Conservation (phyloP, 2,888 invertebrate species). For the Aquatica leii region DNA sequence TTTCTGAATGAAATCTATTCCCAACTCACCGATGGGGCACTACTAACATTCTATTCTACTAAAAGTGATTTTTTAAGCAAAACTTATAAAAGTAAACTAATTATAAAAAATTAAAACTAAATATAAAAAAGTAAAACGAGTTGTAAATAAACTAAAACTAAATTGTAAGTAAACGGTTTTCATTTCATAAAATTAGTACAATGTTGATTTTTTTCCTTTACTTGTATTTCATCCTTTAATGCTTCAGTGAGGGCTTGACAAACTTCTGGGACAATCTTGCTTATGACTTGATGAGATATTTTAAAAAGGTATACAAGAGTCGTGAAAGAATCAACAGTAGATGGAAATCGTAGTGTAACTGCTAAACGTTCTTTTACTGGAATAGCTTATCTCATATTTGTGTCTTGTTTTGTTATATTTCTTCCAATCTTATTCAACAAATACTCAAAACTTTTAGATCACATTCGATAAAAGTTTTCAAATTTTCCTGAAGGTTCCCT, state of each 20-base stretch:
- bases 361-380: slow-evolving; percentile 38
- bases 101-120: not conserved
- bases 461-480: slow-evolving; percentile 42
- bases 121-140: not conserved
- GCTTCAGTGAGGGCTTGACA: slow-evolving; percentile 34
- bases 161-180: slow-evolving; percentile 12
- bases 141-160: not conserved
- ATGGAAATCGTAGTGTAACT: slow-evolving; percentile 40
- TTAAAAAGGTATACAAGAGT: slow-evolving; percentile 44
- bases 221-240: slow-evolving; percentile 37
- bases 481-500: slow-evolving; percentile 33
- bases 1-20: too few relatives aligned
- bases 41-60: too few relatives aligned
- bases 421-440: slow-evolving; percentile 37
- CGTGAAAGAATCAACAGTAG: slow-evolving; percentile 41
- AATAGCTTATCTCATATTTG: slow-evolving; percentile 39
- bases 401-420: slow-evolving; percentile 38
- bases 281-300: slow-evolving; percentile 39
- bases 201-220: slow-evolving; percentile 17
- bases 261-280: slow-evolving; percentile 35
- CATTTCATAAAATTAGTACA: not conserved
- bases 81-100: slow-evolving; percentile 15
- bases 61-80: too few relatives aligned
- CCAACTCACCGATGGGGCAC: too few relatives aligned
- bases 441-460: slow-evolving; percentile 39